Evolutionary conservation across 35 echinoderm and acorn worm species (phyloP).

Genomic region (Diadema setosum): DNA sequence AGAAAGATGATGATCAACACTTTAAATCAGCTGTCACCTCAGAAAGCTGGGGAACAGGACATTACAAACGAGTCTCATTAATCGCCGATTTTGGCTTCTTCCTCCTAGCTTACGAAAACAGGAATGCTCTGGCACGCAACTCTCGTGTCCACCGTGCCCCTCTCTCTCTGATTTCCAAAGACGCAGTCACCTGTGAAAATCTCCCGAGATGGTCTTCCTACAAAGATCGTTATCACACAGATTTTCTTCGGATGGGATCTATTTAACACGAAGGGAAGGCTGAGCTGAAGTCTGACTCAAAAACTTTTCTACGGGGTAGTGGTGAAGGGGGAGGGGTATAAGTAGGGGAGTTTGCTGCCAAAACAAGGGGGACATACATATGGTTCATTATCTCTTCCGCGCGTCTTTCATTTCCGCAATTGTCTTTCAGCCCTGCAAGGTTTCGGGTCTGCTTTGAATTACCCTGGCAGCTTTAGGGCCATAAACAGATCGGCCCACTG

Average conservation of each 20-base stretch:
- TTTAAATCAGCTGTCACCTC: not conserved
- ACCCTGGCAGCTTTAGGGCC: not conserved
- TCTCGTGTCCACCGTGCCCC: not conserved
- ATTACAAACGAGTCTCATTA: not conserved
- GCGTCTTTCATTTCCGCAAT: conserved; percentile 5
- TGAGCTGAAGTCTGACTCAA: too few species aligned
- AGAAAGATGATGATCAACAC: conserved; percentile 7
- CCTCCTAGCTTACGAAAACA: not conserved
- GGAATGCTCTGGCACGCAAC: not conserved
- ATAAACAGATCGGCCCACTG: not conserved
- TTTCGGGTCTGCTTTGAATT: not conserved
- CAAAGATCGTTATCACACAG: not conserved
- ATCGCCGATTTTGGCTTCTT: conserved; percentile 1
- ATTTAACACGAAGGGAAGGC: not conserved
- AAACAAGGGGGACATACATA: not conserved
- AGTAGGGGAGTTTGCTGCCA: not conserved
- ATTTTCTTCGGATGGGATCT: not conserved
- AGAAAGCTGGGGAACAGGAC: not conserved
- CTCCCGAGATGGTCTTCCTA: not conserved
- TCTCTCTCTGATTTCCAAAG: not conserved
- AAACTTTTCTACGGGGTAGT: not conserved
- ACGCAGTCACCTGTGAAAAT: not conserved
- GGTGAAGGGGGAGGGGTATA: not conserved
- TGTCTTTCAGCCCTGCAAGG: not conserved
- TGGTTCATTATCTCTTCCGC: not conserved